A percentile compares a stretch with the other conserved stretches of the same genome.
Evolutionary conservation across 1,140 invertebrate genomes (phyloP).

Genomic region (Cydia amplana): DNA sequence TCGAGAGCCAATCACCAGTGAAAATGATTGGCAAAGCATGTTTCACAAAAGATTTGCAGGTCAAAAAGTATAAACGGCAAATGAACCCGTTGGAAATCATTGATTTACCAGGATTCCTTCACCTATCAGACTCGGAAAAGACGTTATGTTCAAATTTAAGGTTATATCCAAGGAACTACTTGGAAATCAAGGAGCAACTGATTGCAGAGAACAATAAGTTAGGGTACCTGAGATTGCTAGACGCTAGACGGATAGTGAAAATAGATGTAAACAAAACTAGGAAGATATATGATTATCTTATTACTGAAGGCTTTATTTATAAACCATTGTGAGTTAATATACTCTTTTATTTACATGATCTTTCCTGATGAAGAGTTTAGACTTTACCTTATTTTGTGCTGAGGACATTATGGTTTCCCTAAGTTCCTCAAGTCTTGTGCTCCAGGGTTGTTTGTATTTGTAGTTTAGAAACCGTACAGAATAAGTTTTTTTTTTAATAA

Average conservation of each 20-base stretch:
- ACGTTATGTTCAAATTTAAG: constrained; percentile 88
- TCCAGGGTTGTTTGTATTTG: too few relatives aligned
- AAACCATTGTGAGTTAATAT: constrained; percentile 64
- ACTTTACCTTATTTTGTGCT: too few relatives aligned
- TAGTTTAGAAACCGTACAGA: too few relatives aligned
- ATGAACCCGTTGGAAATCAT: constrained; percentile 85
- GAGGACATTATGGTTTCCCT: too few relatives aligned
- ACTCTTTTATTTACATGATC: constrained; percentile 5
- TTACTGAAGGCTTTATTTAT: constrained; percentile 85
- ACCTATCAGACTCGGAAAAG: constrained; percentile 85
- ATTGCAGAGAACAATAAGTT: constrained; percentile 87
- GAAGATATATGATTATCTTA: constrained; percentile 92
- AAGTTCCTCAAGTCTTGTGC: too few relatives aligned
- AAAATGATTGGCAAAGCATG: constrained; percentile 41
- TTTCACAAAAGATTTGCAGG: constrained; percentile 40
- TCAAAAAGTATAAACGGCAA: constrained; percentile 51
- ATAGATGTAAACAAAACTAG: constrained; percentile 97
- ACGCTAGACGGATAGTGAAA: constrained; percentile 90
- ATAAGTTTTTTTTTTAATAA: too few relatives aligned
- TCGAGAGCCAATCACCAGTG: constrained; percentile 59
- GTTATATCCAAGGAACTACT: constrained; percentile 87
- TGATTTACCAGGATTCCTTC: constrained; percentile 89
- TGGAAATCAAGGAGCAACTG: constrained; percentile 87
- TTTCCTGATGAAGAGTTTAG: constrained; percentile 26
- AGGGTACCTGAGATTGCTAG: constrained; percentile 86